These are phyloP conservation scores for Rhagologus leucostigma DNA, from an alignment of 2,113 vertebrate genomes.

Conservation along the genomic window DNA sequence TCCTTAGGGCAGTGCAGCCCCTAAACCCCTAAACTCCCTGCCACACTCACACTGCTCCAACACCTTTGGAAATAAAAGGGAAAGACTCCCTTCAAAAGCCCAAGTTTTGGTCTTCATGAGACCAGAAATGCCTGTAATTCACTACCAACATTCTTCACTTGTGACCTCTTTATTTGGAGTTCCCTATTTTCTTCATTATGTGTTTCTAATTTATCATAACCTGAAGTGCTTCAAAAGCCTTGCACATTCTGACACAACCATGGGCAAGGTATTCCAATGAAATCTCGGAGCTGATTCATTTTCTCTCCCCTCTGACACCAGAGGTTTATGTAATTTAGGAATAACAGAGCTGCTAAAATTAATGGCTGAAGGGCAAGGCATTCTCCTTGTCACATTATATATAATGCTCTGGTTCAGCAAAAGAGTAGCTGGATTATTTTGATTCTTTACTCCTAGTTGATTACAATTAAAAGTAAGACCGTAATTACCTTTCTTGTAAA, in stretches of 20 bases:
- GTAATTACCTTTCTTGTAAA: slow-evolving; percentile 42
- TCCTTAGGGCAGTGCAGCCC: not conserved
- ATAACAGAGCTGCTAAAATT: slow-evolving; percentile 36
- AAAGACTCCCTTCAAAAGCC: not conserved
- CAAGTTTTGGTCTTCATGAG: not conserved
- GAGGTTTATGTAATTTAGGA: slow-evolving; percentile 25
- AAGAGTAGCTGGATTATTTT: slow-evolving; percentile 32
- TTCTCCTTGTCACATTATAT: slow-evolving; percentile 27
- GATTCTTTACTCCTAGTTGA: slow-evolving; percentile 44
- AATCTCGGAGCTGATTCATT: slow-evolving; percentile 18
- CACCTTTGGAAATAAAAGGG: not conserved
- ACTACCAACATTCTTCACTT: slow-evolving; percentile 18
- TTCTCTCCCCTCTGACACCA: slow-evolving; percentile 40
- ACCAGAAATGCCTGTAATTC: not conserved
- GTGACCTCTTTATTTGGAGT: slow-evolving; percentile 40
- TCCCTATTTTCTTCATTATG: slow-evolving; percentile 57
- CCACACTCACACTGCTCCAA: not conserved
- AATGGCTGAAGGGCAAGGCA: slow-evolving; percentile 34
- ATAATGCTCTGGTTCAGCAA: slow-evolving; percentile 10
- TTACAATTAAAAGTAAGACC: slow-evolving; percentile 50
- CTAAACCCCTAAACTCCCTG: not conserved
- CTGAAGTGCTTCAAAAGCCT: slow-evolving; percentile 41
- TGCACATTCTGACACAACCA: slow-evolving; percentile 38
- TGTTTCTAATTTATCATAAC: slow-evolving; percentile 57
- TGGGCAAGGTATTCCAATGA: not conserved